Conservation (phyloP, 2,888 invertebrate genomes). For the Heliconius sara region DNA sequence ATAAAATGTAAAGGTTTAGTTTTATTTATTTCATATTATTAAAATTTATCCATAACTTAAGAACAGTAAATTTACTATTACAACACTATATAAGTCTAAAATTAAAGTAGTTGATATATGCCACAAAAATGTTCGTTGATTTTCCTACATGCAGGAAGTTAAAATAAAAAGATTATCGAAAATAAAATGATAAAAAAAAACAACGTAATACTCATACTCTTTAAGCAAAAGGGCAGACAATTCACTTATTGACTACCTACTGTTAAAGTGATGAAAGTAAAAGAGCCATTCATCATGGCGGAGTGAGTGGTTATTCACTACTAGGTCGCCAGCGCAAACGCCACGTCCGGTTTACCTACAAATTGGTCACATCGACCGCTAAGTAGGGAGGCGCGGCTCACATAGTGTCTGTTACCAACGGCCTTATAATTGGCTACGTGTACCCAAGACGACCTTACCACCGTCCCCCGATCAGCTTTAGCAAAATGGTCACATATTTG, state of each 20-base stretch:
- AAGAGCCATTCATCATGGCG: conserved; percentile 71
- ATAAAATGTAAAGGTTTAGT: not conserved
- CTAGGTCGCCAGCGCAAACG: conserved; percentile 68
- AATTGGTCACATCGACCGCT: conserved; percentile 81
- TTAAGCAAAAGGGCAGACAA: not conserved
- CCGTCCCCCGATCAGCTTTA: conserved; percentile 21
- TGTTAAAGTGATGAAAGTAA: conserved; percentile 76
- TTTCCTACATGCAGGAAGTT: not conserved
- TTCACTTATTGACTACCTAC: conserved; percentile 47
- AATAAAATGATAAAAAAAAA: not conserved
- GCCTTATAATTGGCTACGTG: conserved; percentile 35
- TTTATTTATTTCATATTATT: not conserved
- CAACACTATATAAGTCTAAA: too few species aligned
- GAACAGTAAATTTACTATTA: too few species aligned
- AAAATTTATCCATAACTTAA: too few species aligned
- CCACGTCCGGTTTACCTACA: conserved; percentile 76
- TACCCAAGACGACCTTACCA: conserved; percentile 32
- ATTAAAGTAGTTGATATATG: not conserved
- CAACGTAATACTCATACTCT: not conserved
- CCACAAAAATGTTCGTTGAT: not conserved
- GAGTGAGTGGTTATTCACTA: conserved; percentile 59
- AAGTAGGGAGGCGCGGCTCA: conserved; percentile 66
- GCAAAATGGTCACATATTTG: conserved; percentile 12
- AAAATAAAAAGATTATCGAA: not conserved
- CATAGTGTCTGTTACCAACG: conserved; percentile 48